These are phyloP conservation scores for Diarsia brunnea DNA, from an alignment of 2,888 invertebrate species.

Conservation along the genomic window DNA sequence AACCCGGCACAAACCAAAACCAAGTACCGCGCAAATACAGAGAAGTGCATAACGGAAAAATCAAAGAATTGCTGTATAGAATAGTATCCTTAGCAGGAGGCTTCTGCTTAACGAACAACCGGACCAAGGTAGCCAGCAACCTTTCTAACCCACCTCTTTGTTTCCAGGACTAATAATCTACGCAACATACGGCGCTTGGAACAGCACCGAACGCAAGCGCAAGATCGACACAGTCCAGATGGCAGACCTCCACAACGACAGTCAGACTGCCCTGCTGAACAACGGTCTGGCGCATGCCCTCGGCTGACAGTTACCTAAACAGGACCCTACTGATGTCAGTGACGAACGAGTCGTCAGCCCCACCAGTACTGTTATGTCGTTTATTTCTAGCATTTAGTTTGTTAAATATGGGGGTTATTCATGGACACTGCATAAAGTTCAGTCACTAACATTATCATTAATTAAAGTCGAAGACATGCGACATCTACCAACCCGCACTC, in stretches of 20 bases:
- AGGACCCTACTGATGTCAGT: not conserved
- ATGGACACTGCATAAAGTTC: not conserved
- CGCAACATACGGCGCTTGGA: constrained; percentile 93
- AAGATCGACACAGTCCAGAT: constrained; percentile 75
- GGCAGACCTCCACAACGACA: constrained; percentile 82
- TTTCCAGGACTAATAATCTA: constrained; percentile 93
- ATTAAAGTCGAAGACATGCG: too few species aligned
- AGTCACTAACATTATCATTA: not conserved
- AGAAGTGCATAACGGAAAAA: not conserved
- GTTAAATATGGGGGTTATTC: not conserved
- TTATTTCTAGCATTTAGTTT: constrained; percentile 82
- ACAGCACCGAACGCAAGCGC: constrained; percentile 90
- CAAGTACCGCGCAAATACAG: too few species aligned
- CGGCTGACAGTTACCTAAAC: constrained; percentile 77
- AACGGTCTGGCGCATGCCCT: constrained; percentile 76
- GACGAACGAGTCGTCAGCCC: constrained; percentile 73
- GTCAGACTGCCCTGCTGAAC: constrained; percentile 81
- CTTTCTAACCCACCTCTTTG: not conserved
- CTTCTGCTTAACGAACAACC: not conserved
- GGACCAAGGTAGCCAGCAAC: not conserved
- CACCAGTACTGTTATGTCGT: constrained; percentile 80
- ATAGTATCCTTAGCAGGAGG: not conserved
- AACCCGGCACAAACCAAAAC: not conserved
- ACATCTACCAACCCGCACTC: too few species aligned
- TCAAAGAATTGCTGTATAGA: too few species aligned